A percentile compares a stretch with the other conserved stretches of the same genome.
Evolutionary conservation across 2,888 invertebrate species (phyloP).

Genomic region (Candidula unifasciata): DNA sequence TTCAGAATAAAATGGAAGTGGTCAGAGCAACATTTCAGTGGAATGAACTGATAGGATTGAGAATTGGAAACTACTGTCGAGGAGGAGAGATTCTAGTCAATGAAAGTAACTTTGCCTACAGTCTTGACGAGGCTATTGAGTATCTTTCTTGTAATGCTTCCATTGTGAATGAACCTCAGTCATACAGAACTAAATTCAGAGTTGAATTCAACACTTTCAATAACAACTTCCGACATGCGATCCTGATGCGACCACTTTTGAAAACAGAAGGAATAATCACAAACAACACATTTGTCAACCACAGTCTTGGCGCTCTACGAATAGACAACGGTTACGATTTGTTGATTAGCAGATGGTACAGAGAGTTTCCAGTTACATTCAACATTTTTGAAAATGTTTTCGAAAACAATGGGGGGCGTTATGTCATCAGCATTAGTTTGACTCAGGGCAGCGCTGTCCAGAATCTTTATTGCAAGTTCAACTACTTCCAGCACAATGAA

Average conservation of each 20-base stretch:
- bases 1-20: slow-evolving; percentile 78
- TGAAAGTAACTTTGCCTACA: slow-evolving; percentile 92
- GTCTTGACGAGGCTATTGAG: slow-evolving; percentile 87
- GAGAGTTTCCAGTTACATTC: slow-evolving; percentile 73
- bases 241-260: slow-evolving; percentile 74
- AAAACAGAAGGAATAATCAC: slow-evolving; percentile 79
- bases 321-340: slow-evolving; percentile 85
- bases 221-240: slow-evolving; percentile 73
- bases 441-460: slow-evolving; percentile 92
- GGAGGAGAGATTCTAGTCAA: slow-evolving; percentile 84
- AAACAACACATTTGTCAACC: slow-evolving; percentile 91
- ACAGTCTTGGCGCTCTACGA: slow-evolving; percentile 88
- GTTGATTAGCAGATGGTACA: slow-evolving; percentile 73
- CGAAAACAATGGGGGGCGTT: slow-evolving; percentile 90
- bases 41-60: slow-evolving; percentile 91
- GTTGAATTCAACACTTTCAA: slow-evolving; percentile 73
- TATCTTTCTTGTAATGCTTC: slow-evolving; percentile 89
- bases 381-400: slow-evolving; percentile 85
- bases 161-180: not conserved
- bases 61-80: slow-evolving; percentile 93
- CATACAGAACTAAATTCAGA: slow-evolving; percentile 71
- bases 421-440: slow-evolving; percentile 90
- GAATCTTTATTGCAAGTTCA: slow-evolving; percentile 89
- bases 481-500: slow-evolving; percentile 90
- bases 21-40: slow-evolving; percentile 91